Conservation (phyloP, 1,140 invertebrate species). For the Plodia interpunctella region DNA sequence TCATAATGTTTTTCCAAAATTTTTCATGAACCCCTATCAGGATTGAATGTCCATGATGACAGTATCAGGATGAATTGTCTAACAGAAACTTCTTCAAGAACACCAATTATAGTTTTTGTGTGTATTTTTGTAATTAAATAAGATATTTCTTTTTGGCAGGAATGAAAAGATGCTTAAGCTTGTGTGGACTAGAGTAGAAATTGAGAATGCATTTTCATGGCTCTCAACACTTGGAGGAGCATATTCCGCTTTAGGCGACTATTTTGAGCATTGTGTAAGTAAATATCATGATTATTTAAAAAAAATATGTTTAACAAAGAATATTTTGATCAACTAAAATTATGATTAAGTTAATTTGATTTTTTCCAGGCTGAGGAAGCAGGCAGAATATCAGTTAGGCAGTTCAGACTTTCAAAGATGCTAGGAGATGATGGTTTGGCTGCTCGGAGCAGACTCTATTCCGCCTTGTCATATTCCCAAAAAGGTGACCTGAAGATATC, state of each 20-base stretch:
- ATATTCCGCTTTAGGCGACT: conserved; percentile 94
- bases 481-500: conserved; percentile 81
- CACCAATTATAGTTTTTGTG: too few relatives aligned
- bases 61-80: too few relatives aligned
- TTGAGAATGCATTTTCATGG: conserved; percentile 94
- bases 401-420: conserved; percentile 87
- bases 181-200: conserved; percentile 82
- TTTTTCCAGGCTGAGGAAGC: conserved; percentile 87
- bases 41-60: too few relatives aligned
- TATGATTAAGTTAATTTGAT: conserved; percentile 7
- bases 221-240: conserved; percentile 97
- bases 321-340: too few relatives aligned
- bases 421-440: conserved; percentile 88
- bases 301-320: too few relatives aligned
- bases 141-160: conserved; percentile 59
- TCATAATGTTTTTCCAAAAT: too few relatives aligned
- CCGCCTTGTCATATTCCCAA: conserved; percentile 92
- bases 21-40: too few relatives aligned
- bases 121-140: neutral
- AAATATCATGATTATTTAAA: conserved; percentile 8
- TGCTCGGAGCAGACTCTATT: conserved; percentile 89
- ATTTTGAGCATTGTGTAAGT: conserved; percentile 87
- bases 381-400: conserved; percentile 89
- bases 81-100: too few relatives aligned
- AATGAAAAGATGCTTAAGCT: conserved; percentile 65